A percentile compares a stretch with the other conserved stretches of the same genome.
Conservation (phyloP, 2,888 invertebrate genomes). For the Drosophila nr. fundita region DNA sequence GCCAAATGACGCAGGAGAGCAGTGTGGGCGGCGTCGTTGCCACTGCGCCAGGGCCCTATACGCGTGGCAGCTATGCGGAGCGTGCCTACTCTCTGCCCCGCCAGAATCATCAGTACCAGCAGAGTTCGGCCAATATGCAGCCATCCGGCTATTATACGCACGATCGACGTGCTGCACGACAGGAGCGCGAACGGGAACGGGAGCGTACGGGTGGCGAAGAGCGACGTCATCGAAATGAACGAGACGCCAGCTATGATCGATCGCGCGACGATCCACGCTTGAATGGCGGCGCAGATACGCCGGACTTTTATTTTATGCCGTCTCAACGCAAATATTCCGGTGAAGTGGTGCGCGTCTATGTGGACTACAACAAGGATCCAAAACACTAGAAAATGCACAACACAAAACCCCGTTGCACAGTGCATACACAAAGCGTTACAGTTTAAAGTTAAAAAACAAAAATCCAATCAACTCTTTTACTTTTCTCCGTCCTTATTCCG, state of each 20-base stretch:
- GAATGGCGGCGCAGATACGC: conserved; percentile 84
- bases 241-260: conserved; percentile 79
- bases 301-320: conserved; percentile 98
- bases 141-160: conserved; percentile 86
- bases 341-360: conserved; percentile 93
- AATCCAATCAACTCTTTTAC: conserved; percentile 33
- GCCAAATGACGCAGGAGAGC: conserved; percentile 66
- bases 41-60: conserved; percentile 58
- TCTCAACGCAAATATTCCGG: conserved; percentile 97
- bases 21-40: conserved; percentile 35
- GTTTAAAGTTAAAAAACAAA: conserved; percentile 60
- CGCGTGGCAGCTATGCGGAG: conserved; percentile 86
- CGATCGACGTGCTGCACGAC: conserved; percentile 85
- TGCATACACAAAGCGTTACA: conserved; percentile 35
- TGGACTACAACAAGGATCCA: conserved; percentile 91
- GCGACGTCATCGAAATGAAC: conserved; percentile 80
- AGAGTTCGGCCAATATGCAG: conserved; percentile 77
- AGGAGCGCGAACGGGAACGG: conserved; percentile 64
- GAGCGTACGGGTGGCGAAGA: conserved; percentile 56
- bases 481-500: conserved; percentile 14
- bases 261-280: conserved; percentile 83
- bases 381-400: conserved; percentile 84
- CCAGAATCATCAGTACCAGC: conserved; percentile 85
- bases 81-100: conserved; percentile 92
- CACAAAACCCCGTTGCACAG: conserved; percentile 9